phyloP scores from a whole-genome alignment of 2,113 vertebrate genomes.

The Stictonetta naevosa region DNA sequence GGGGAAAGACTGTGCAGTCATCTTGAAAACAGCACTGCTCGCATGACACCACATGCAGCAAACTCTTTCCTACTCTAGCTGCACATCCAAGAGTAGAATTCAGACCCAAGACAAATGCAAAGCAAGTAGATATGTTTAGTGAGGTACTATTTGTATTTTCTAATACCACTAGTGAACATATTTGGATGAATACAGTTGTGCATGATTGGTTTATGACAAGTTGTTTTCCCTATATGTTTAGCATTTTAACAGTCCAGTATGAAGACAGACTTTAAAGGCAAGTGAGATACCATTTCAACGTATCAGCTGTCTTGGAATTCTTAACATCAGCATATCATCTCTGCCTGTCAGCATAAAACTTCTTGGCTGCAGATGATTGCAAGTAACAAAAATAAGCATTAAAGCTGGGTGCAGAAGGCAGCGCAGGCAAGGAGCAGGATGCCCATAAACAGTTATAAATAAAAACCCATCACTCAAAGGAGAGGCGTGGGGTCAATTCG shows the following conservation, averaged over 20 bases:
- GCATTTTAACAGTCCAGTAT: background rate
- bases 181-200: background rate
- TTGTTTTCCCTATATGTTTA: background rate
- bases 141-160: background rate
- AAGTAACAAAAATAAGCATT: background rate
- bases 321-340: background rate
- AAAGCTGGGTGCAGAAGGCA: background rate
- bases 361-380: background rate
- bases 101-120: background rate
- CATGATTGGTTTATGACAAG: background rate
- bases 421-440: background rate
- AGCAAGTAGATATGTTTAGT: background rate
- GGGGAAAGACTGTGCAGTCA: background rate
- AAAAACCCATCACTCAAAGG: background rate
- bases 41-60: accelerated
- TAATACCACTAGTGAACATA: background rate
- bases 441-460: background rate
- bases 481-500: background rate
- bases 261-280: background rate
- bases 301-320: background rate
- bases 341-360: background rate
- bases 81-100: background rate
- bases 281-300: background rate
- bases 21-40: background rate
- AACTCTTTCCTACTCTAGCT: background rate